Evolutionary conservation across 64 coral and sea anemone genomes (phyloP).

Genomic region (Pocillopora verrucosa): DNA sequence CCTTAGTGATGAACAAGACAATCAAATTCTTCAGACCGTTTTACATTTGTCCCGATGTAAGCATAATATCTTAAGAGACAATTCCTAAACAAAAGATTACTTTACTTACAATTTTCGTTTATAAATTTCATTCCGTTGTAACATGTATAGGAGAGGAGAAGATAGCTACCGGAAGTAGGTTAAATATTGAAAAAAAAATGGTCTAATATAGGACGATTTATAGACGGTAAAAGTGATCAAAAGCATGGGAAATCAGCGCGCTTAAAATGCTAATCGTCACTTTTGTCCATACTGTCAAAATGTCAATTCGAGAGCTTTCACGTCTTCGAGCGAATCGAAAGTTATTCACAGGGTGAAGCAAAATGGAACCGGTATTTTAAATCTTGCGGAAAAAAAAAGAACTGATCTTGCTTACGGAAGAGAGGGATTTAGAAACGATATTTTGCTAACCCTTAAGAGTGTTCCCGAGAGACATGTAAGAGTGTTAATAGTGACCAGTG

Average conservation of each 20-base stretch:
- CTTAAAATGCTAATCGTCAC: background rate
- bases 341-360: background rate
- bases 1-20: background rate
- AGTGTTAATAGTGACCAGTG: background rate
- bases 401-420: background rate
- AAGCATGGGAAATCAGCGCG: background rate
- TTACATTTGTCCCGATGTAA: background rate
- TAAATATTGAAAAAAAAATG: too few species aligned
- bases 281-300: background rate
- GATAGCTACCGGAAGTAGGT: background rate
- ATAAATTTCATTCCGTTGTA: background rate
- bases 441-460: background rate
- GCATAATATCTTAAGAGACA: background rate
- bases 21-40: conserved; percentile 11
- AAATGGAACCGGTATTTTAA: background rate
- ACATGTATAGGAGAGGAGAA: background rate
- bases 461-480: background rate
- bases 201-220: too few species aligned
- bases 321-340: background rate
- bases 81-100: background rate
- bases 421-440: background rate
- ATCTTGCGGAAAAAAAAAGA: background rate
- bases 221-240: background rate
- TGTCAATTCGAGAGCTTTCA: background rate
- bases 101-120: background rate